Evolutionary conservation across 2,797 vertebrate genomes (phyloP), one percentile per base, ranked within the genome.

Genomic region (Tachyglossus aculeatus): DNA sequence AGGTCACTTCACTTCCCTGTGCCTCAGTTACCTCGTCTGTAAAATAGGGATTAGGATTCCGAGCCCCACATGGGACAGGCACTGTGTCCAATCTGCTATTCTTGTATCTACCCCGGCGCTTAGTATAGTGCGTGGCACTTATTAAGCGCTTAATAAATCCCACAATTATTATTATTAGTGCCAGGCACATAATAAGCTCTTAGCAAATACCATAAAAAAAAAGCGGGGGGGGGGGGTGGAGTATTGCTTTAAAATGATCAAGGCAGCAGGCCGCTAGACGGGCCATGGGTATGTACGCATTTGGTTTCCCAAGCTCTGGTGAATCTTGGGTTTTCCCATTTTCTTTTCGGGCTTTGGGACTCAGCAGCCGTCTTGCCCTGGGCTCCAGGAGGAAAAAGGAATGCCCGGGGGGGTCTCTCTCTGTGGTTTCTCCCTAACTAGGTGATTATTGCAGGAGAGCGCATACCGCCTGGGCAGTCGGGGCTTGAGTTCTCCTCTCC

Each of bases 401-500:
- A 71, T 77, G 84, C 79, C 56, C 71, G 50, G 76, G 82, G 9
- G 27, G 82, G 86, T 81, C 67, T 71, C 67, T 72, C 31, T 39
- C 55, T 88, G 87, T 84, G 85, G 67, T 86, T 91, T 87, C 73
- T 80, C 54, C 60, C 80, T 86, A 80, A 85, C 80, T 38, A 71
- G 86, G 84, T 83, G 88, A 86, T 90, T 89, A 83, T 70, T 92
- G 86, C 78, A 59, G 44, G 69, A 74, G 79, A 69, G 66, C 60
- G 78, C n/a, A n/a, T n/a, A n/a, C 66, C 63, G 3, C 73, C 60
- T 48, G 37, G 78, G 61, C 31, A 1, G 62, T 79, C 29, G 1
- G 3, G 34, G 22, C 6, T 12, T 45, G 55, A 36, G 43, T 58
- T 40, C 38, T 15, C 13, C 22, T 56, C 62, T 66, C 51, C 63